Percentiles rank a stretch among this genome's conserved stretches.
These are phyloP conservation scores for Merodon equestris DNA, from an alignment of 2,888 invertebrate species.

Conservation along the genomic window DNA sequence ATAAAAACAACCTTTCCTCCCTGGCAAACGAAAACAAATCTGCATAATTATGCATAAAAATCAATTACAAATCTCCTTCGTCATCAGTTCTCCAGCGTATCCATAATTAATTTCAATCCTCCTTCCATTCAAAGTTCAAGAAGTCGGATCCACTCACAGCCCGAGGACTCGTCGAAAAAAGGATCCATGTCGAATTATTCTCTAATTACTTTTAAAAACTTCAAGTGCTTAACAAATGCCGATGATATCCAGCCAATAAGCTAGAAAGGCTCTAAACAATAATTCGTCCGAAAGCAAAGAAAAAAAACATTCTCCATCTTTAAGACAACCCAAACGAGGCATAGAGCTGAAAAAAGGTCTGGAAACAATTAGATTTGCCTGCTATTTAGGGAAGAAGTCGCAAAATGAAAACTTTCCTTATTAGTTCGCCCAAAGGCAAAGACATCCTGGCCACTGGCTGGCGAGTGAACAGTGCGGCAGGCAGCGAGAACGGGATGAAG, in stretches of 20 bases:
- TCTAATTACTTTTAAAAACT: constrained; percentile 14
- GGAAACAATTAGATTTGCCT: constrained; percentile 25
- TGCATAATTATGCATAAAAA: constrained; percentile 4
- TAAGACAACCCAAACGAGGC: not conserved
- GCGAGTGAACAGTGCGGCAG: constrained; percentile 33
- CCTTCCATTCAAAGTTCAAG: not conserved
- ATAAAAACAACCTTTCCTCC: no score
- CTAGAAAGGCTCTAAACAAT: constrained; percentile 36
- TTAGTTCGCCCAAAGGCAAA: constrained; percentile 38
- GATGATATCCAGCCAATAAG: constrained; percentile 54
- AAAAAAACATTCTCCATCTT: constrained; percentile 22
- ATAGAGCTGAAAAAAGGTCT: not conserved
- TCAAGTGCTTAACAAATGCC: constrained; percentile 39
- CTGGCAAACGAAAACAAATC: not conserved
- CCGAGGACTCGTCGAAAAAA: not conserved
- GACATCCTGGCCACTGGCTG: constrained; percentile 13
- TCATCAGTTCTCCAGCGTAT: not conserved
- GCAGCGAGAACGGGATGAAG: constrained; percentile 28
- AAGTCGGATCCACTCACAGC: not conserved
- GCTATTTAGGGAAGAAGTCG: constrained; percentile 31
- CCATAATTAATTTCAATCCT: constrained; percentile 20
- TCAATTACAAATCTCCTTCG: not conserved
- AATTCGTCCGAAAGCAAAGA: constrained; percentile 14
- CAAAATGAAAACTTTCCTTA: constrained; percentile 50
- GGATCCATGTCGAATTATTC: constrained; percentile 40